These are phyloP conservation scores for Coracopsis vasa DNA, from an alignment of 2,113 vertebrate species.

Conservation along the genomic window DNA sequence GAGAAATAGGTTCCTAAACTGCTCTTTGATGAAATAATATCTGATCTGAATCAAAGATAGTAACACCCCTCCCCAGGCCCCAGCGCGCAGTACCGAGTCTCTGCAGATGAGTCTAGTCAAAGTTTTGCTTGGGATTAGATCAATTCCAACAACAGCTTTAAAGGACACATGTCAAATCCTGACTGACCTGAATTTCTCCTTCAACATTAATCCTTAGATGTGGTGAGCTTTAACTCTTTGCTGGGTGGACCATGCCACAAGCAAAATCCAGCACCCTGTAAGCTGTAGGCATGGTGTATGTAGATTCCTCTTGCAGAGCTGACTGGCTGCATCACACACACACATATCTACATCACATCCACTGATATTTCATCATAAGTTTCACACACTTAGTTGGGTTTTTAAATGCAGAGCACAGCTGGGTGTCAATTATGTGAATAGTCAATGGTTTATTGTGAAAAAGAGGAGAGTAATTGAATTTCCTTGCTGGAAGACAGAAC, in stretches of 20 bases:
- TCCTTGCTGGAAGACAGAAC: rapidly evolving
- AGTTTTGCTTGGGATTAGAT: constrained; percentile 5
- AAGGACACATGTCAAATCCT: constrained; percentile 24
- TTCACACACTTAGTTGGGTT: background rate
- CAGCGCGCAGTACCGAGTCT: rapidly evolving
- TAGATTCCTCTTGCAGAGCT: background rate
- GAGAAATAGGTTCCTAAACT: background rate
- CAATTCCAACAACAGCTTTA: background rate
- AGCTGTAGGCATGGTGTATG: background rate
- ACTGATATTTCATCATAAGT: rapidly evolving
- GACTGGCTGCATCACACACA: background rate
- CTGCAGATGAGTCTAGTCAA: background rate
- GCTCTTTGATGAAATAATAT: background rate
- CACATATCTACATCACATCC: rapidly evolving
- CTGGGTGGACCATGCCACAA: rapidly evolving
- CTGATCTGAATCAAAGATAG: background rate
- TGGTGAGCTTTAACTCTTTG: background rate
- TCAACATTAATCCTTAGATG: background rate
- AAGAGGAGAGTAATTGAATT: background rate
- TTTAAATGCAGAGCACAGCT: rapidly evolving
- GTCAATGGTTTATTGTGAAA: background rate
- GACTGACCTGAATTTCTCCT: constrained; percentile 23
- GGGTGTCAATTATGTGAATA: rapidly evolving
- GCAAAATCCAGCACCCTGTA: background rate
- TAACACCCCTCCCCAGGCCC: rapidly evolving